These are phyloP conservation scores for Hypsibius dujardini DNA, from an alignment of 1,140 invertebrate genomes.

Conservation along the genomic window DNA sequence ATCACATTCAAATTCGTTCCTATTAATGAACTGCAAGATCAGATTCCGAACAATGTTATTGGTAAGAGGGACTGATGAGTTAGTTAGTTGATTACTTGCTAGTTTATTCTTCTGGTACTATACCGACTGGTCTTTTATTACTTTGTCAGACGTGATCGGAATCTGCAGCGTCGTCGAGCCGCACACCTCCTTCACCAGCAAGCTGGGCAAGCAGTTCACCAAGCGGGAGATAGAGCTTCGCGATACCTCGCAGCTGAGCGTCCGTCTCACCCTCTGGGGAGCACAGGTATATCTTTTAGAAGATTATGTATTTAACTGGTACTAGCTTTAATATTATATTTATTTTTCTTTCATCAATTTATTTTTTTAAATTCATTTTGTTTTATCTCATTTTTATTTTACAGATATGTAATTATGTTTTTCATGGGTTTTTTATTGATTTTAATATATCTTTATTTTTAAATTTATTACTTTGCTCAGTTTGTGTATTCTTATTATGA, in stretches of 20 bases:
- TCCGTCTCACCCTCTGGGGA: constrained; percentile 44
- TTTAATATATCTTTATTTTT: too few species aligned
- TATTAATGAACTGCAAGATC: constrained; percentile 52
- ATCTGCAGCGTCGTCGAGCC: constrained; percentile 60
- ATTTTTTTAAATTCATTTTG: too few species aligned
- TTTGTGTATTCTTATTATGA: constrained; percentile 21
- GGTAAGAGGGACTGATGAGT: constrained; percentile 38
- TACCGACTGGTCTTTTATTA: too few species aligned
- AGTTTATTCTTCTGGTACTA: too few species aligned
- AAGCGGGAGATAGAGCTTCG: constrained; percentile 75
- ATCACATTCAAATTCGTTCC: constrained; percentile 64
- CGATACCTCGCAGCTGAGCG: constrained; percentile 59
- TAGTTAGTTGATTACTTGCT: too few species aligned
- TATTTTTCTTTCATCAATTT: too few species aligned
- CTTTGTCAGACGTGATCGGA: constrained; percentile 71
- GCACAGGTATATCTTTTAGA: constrained; percentile 35
- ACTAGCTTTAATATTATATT: too few species aligned
- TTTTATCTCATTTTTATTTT: too few species aligned
- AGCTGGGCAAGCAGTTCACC: constrained; percentile 58
- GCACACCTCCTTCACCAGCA: constrained; percentile 48
- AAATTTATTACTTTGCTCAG: too few species aligned
- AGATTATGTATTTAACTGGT: too few species aligned
- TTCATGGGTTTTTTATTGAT: too few species aligned
- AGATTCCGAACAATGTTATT: constrained; percentile 47
- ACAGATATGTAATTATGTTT: constrained; percentile 20